Percentiles rank a stretch among this genome's conserved stretches.
phyloP scores from a whole-genome alignment of 2,797 vertebrate genomes.

The Chaunax sp. region DNA sequence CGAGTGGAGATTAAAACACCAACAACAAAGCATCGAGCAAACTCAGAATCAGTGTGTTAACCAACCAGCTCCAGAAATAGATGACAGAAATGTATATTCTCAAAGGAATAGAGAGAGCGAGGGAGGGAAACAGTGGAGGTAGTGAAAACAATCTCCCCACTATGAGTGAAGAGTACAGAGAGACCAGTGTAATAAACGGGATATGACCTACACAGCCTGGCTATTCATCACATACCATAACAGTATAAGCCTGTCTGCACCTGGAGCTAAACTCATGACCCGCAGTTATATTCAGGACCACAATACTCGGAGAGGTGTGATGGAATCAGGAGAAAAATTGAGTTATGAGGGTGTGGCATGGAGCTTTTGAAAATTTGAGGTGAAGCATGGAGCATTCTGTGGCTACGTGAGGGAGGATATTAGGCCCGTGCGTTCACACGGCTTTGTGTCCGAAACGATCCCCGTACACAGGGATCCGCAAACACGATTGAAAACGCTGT shows the following conservation, averaged over 20 bases:
- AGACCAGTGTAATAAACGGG: conserved; percentile 23
- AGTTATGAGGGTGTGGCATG: too few species aligned
- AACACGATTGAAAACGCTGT: too few species aligned
- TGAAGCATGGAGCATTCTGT: too few species aligned
- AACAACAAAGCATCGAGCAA: conserved; percentile 44
- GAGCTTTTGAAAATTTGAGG: too few species aligned
- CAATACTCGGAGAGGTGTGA: background rate
- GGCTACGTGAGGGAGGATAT: too few species aligned
- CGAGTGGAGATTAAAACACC: background rate
- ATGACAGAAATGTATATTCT: conserved; percentile 39
- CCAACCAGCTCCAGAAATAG: conserved; percentile 62
- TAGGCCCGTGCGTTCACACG: too few species aligned
- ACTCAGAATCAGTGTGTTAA: conserved; percentile 62
- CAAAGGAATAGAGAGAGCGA: conserved; percentile 15
- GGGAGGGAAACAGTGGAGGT: conserved; percentile 16
- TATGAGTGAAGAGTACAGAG: conserved; percentile 40
- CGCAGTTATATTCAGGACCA: conserved; percentile 24
- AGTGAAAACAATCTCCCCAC: conserved; percentile 31
- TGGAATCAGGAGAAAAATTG: too few species aligned
- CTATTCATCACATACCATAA: conserved; percentile 29
- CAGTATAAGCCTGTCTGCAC: conserved; percentile 11
- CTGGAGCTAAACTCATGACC: conserved; percentile 33
- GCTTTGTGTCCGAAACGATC: too few species aligned
- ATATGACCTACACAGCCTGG: conserved; percentile 14
- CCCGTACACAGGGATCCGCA: too few species aligned